These are phyloP conservation scores for Philaethria dido DNA, from an alignment of 2,888 invertebrate species.

Conservation along the genomic window DNA sequence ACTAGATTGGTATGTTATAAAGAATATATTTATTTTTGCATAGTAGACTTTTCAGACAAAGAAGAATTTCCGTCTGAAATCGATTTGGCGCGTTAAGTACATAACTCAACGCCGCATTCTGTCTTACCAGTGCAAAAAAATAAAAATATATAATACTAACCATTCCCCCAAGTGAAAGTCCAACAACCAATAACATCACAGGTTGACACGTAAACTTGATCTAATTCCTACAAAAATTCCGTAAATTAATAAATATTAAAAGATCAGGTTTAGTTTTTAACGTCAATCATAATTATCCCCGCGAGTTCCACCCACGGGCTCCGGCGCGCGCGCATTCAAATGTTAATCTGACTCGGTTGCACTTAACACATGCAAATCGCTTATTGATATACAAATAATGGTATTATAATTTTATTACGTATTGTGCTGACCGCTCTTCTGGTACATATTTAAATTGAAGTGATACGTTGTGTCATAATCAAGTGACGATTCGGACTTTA, in stretches of 20 bases:
- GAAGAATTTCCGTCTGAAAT: too few relatives aligned
- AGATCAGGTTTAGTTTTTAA: slow-evolving; percentile 38
- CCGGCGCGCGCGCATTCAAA: slow-evolving; percentile 65
- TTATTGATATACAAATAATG: slow-evolving; percentile 80
- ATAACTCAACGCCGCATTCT: too few relatives aligned
- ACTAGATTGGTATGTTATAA: too few relatives aligned
- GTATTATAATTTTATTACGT: slow-evolving; percentile 75
- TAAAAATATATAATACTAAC: too few relatives aligned
- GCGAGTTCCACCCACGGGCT: slow-evolving; percentile 36
- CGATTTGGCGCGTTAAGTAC: too few relatives aligned
- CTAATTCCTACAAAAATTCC: slow-evolving; percentile 12
- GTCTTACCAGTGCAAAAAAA: too few relatives aligned
- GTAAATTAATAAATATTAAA: slow-evolving; percentile 32
- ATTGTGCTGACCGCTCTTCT: slow-evolving; percentile 69
- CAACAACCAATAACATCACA: too few relatives aligned
- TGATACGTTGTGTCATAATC: slow-evolving; percentile 37
- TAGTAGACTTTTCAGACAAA: too few relatives aligned
- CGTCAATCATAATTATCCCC: slow-evolving; percentile 45
- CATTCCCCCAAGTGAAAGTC: too few relatives aligned
- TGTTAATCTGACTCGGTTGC: slow-evolving; percentile 65
- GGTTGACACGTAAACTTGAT: too few relatives aligned
- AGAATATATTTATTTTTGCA: too few relatives aligned
- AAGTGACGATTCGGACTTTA: slow-evolving; percentile 1
- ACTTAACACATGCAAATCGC: slow-evolving; percentile 79
- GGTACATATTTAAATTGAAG: slow-evolving; percentile 62